Conservation (phyloP, 2,113 vertebrate species). For the Axis porcinus region DNA sequence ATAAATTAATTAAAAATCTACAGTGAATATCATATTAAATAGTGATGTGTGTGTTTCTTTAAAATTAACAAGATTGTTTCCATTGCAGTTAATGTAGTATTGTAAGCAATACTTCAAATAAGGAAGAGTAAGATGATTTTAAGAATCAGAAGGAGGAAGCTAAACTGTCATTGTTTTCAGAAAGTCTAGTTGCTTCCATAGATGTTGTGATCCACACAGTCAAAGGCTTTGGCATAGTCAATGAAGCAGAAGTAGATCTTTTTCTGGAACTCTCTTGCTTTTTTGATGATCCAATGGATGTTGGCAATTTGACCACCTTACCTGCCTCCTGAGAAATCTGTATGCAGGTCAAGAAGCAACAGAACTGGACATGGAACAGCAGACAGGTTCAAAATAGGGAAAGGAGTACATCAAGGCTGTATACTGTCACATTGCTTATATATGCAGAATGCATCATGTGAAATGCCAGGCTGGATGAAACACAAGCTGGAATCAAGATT, state of each 20-base stretch:
- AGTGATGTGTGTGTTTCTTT: background rate
- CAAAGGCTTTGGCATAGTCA: background rate
- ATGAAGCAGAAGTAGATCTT: background rate
- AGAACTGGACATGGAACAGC: background rate
- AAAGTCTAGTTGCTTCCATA: conserved; percentile 29
- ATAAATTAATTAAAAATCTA: background rate
- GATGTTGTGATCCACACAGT: background rate
- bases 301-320: background rate
- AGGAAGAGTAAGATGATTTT: background rate
- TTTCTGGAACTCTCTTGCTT: background rate
- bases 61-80: conserved; percentile 25
- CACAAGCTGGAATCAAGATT: background rate
- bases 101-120: background rate
- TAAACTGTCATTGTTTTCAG: conserved; percentile 45
- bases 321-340: background rate
- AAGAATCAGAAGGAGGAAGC: conserved; percentile 5
- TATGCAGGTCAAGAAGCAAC: background rate
- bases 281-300: background rate
- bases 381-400: background rate
- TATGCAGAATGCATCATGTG: background rate
- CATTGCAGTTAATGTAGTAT: background rate
- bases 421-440: background rate
- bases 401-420: background rate
- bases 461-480: background rate
- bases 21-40: background rate